Base-by-base conservation (phyloP, 1,140 invertebrate genomes). In the Monomorium pharaonis region DNA sequence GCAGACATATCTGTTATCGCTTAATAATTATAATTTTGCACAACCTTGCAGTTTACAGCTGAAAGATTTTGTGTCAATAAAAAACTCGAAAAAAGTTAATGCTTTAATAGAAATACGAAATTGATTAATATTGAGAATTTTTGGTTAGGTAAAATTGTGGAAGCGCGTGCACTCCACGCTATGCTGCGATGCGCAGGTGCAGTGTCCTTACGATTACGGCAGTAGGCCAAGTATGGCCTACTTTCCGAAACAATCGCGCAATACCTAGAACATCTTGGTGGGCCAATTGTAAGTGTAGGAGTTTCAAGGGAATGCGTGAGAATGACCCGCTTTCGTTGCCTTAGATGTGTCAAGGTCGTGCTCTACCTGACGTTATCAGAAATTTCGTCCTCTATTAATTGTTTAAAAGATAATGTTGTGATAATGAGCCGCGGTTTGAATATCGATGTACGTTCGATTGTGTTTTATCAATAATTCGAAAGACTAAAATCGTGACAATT, bases 181-280 rank as follows among this genome's bases (percentile, higher is more conserved):
- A 85, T 54, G 6, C 47, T n/a, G 63, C 54, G 74, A 65, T 37
- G 44, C 42, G 72, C 65, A 54, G 51, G 33, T 58, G 58, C 65
- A 42, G 77, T 37, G 54, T 74, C 51, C 72, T 49, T 67, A 70
- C 49, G 56, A 47, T 75, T 75, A n/a, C n/a, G n/a, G 60, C 84
- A 74, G 86, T 80, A 77, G 86, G 80, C 80, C 62, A 47, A 49
- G 75, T 54, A 44, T 84, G 88, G 88, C 88, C 88, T 89, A 89
- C 86, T 89, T 89, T n/a, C 84, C 81, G 67, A 89, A 85, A 89
- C 78, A 87, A 77, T 87, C 87, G 72, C 84, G 84, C 80, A 49
- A 60, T 74, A 30, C 42, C 37, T 42, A 83, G 83, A 56, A 70
- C 70, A 58, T 58, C 12, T 47, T 83, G 49, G 12, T 63, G 24